A percentile compares a stretch with the other conserved stretches of the same genome.
Conservation (phyloP, 2,888 invertebrate species). For the Amblyjoppa proteus region DNA sequence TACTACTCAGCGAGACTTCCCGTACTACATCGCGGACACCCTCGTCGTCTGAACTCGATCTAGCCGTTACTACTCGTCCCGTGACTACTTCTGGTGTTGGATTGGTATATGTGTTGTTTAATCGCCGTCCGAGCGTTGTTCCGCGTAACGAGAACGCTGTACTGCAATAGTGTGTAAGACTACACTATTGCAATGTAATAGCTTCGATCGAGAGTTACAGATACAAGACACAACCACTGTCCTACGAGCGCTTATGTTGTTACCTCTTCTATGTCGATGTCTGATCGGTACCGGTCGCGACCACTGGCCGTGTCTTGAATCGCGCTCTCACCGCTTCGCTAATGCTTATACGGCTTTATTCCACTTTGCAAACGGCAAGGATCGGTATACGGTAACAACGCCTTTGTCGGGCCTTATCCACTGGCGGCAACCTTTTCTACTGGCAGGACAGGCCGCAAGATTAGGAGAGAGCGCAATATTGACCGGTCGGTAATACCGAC, state of each 20-base stretch:
- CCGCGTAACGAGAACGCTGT: slow-evolving; percentile 1
- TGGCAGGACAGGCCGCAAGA: no score
- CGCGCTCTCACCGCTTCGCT: not conserved
- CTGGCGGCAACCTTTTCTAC: not conserved
- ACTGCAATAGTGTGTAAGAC: not conserved
- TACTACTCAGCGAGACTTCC: slow-evolving; percentile 28
- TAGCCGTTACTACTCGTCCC: slow-evolving; percentile 28
- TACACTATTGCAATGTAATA: not conserved
- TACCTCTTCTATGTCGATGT: slow-evolving; percentile 15
- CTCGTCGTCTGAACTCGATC: slow-evolving; percentile 26
- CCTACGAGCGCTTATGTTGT: slow-evolving; percentile 2
- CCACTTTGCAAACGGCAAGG: not conserved
- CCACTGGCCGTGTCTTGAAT: slow-evolving; percentile 26
- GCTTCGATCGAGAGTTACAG: not conserved
- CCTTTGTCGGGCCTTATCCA: not conserved
- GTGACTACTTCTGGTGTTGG: slow-evolving; percentile 17
- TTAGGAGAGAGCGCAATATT: not conserved
- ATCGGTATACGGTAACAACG: not conserved
- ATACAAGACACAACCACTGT: not conserved
- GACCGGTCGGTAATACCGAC: not conserved
- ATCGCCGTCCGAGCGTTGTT: slow-evolving; percentile 38
- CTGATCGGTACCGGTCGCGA: slow-evolving; percentile 16
- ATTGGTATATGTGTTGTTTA: slow-evolving; percentile 38
- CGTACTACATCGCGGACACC: not conserved
- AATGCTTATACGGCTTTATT: not conserved